phyloP scores from a whole-genome alignment of 2,888 invertebrate species.

The Meliscaeva auricollis region DNA sequence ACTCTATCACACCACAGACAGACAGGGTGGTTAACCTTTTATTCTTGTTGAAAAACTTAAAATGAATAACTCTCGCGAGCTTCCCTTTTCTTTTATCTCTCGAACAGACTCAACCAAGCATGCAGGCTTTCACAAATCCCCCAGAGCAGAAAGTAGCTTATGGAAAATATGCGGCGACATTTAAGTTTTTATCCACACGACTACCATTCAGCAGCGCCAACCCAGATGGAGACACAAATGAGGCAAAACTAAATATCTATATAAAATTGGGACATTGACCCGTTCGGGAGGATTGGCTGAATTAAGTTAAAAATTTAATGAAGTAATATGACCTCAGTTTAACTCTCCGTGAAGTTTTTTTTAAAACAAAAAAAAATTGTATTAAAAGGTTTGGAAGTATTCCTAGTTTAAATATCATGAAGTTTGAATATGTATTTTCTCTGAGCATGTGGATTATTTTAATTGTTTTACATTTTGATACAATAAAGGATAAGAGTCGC shows the following conservation, averaged over 20 bases:
- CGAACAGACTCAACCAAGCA: slow-evolving; percentile 11
- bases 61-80: slow-evolving; percentile 32
- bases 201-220: neutral
- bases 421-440: too few species aligned
- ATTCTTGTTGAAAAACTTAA: slow-evolving; percentile 30
- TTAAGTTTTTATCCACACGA: slow-evolving; percentile 35
- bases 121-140: slow-evolving; percentile 5
- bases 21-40: slow-evolving; percentile 52
- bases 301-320: slow-evolving; percentile 17
- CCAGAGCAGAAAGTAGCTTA: slow-evolving; percentile 26
- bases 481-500: too few species aligned
- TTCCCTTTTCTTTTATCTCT: slow-evolving; percentile 1
- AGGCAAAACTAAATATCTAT: neutral
- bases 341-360: neutral
- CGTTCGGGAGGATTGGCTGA: slow-evolving; percentile 19
- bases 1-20: slow-evolving; percentile 17
- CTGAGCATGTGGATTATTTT: too few species aligned
- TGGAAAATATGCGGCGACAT: slow-evolving; percentile 34
- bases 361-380: neutral
- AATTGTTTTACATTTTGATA: too few species aligned
- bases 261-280: slow-evolving; percentile 37
- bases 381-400: neutral
- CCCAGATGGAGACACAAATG: neutral
- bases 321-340: neutral
- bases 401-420: too few species aligned